A percentile compares a stretch with the other conserved stretches of the same genome.
These are phyloP conservation scores for Malurus cyaneus DNA, from an alignment of 2,113 vertebrate genomes.

Conservation along the genomic window DNA sequence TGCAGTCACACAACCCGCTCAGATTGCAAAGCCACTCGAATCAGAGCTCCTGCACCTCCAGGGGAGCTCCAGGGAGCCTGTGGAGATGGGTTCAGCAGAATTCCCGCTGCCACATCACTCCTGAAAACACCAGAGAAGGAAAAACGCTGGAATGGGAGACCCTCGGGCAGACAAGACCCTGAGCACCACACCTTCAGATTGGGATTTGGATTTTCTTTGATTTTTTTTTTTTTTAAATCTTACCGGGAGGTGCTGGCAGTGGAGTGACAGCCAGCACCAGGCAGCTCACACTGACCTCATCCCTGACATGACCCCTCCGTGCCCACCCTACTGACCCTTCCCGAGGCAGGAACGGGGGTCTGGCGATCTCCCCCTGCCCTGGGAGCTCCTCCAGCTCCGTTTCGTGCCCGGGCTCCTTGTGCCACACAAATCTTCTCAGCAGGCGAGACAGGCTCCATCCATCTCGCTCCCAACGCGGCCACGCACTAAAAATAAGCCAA, in stretches of 20 bases:
- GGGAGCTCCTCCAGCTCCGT: accelerated
- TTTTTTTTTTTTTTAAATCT: no score
- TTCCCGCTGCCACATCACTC: accelerated
- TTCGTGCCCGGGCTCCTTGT: background rate
- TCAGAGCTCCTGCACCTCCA: accelerated
- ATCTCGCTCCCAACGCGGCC: background rate
- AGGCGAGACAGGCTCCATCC: background rate
- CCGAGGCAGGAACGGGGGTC: accelerated
- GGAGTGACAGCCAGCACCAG: background rate
- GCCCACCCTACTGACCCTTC: background rate
- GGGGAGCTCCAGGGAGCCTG: background rate
- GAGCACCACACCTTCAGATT: accelerated
- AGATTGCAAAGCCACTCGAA: accelerated
- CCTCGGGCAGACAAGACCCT: background rate
- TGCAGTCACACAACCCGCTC: background rate
- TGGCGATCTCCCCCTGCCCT: background rate
- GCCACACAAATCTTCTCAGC: background rate
- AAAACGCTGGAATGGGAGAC: background rate
- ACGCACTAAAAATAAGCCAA: constrained; percentile 34
- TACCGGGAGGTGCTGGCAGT: background rate
- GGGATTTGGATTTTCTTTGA: background rate
- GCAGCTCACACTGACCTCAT: accelerated
- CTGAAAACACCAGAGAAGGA: accelerated
- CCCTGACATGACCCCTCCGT: accelerated
- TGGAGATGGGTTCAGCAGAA: background rate